Base-by-base conservation (phyloP, 2,797 vertebrate species). In the Diglossa cyanea region DNA sequence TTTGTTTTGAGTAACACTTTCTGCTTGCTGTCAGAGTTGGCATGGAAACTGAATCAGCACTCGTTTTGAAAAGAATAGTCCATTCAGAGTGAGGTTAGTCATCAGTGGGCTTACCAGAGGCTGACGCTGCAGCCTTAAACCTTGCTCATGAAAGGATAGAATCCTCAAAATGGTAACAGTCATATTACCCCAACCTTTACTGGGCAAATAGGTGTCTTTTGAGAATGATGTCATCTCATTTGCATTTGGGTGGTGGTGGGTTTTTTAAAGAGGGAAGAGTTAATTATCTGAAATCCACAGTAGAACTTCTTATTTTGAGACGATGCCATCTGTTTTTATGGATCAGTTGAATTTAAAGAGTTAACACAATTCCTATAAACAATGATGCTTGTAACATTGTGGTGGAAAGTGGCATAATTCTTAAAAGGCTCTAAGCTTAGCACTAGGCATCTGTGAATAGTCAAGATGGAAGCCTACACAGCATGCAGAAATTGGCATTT, bases 1-100 rank as follows among this genome's bases (percentile, higher is more conserved):
- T 88, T 93, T 94, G 94, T 88, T 93, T 91, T 50, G 65, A 86
- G 68, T 90, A 95, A 72, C 63, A 53, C 80, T 95, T 79, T 88
- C 71, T 94, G 65, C 86, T 95, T 94, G 51, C 71, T 92, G 63
- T 71, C 58, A 70, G 86, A 96, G 85, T 95, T 94, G 93, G 91
- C 95, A 96, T 96, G 95, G 95, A 96, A 96, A 96, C 96, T 78
- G 71, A 85, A 94, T 86, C 87, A 80, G 68, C 83, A 78, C 70
- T 91, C 21, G 2, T 60, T 92, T 95, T 93, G 42, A 45, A 80
- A 94, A 93, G 78, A 60, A 21, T 80, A 87, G 71, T 45, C 71
- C 86, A 24, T 94, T 96, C 67, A 76, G 51, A 87, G 83, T 58
- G 55, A 71, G 60, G 78, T 94, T 96, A 94, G 92, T 97, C 94